These are phyloP conservation scores for Hapalemur alaotrensis DNA, from an alignment of 2,797 vertebrate species.

Conservation along the genomic window DNA sequence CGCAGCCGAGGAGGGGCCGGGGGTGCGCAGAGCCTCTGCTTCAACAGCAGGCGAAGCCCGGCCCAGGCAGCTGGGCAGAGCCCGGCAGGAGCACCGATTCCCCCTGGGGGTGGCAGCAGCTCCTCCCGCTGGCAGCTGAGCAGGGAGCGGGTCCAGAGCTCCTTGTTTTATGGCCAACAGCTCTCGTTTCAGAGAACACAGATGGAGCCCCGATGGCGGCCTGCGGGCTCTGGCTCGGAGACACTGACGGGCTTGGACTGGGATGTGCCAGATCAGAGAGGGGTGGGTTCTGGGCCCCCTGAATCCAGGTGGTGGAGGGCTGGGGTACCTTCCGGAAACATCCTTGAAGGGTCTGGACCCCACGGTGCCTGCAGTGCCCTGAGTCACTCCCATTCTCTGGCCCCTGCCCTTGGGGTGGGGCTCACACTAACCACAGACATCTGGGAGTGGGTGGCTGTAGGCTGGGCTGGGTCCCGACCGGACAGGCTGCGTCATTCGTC, in stretches of 20 bases:
- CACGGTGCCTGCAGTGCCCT: neutral
- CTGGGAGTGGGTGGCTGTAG: neutral
- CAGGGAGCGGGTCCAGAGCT: neutral
- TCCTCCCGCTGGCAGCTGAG: neutral
- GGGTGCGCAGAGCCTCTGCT: too few species aligned
- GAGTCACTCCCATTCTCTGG: neutral
- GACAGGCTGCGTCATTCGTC: neutral
- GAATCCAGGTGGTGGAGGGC: neutral
- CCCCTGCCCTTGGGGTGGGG: neutral
- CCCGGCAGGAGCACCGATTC: neutral
- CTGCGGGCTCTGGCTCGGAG: neutral
- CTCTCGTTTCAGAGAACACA: neutral
- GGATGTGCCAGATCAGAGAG: neutral
- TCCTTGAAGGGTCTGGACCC: neutral
- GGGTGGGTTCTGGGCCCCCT: too few species aligned
- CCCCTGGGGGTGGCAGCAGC: neutral
- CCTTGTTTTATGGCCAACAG: neutral
- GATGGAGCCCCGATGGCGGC: neutral
- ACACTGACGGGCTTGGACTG: neutral
- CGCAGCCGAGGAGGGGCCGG: neutral
- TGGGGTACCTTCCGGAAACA: neutral
- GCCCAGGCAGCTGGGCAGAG: neutral
- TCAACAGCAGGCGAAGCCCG: too few species aligned
- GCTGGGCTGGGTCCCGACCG: accelerated
- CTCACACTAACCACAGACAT: neutral